These are phyloP conservation scores for Rotaria magnacalcarata DNA, from an alignment of 2,888 invertebrate genomes.

Conservation along the genomic window DNA sequence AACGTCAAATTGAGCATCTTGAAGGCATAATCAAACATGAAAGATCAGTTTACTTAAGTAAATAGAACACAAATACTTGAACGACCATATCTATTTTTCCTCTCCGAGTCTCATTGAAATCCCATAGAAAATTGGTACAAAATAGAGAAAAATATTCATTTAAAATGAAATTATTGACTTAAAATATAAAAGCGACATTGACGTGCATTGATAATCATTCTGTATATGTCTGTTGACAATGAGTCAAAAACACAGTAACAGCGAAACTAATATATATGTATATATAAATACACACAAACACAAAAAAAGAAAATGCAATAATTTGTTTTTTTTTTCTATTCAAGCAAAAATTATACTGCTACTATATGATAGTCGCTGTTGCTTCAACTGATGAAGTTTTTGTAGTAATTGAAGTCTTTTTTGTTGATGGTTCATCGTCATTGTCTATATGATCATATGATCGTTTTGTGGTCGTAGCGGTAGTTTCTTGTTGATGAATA, in stretches of 20 bases:
- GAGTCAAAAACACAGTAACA: not conserved
- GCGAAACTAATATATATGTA: not conserved
- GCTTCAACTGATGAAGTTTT: not conserved
- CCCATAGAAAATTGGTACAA: too few species aligned
- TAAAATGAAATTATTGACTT: too few species aligned
- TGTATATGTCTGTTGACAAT: not conserved
- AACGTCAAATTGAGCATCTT: too few species aligned
- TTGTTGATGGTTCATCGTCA: not conserved
- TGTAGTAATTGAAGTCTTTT: not conserved
- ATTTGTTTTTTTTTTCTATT: not conserved
- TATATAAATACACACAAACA: slow-evolving; percentile 16
- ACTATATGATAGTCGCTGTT: not conserved
- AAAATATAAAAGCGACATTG: too few species aligned
- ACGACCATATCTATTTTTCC: too few species aligned
- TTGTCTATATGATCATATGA: not conserved
- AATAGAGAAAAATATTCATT: too few species aligned
- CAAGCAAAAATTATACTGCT: not conserved
- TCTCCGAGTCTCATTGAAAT: too few species aligned
- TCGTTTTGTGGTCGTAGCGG: not conserved
- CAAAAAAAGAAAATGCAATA: not conserved
- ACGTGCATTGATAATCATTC: not conserved
- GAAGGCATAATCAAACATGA: too few species aligned
- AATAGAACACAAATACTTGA: too few species aligned
- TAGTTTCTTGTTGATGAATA: not conserved
- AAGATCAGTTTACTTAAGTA: too few species aligned